phyloP scores from a whole-genome alignment of 2,113 vertebrate species.

The Tetrax tetrax region DNA sequence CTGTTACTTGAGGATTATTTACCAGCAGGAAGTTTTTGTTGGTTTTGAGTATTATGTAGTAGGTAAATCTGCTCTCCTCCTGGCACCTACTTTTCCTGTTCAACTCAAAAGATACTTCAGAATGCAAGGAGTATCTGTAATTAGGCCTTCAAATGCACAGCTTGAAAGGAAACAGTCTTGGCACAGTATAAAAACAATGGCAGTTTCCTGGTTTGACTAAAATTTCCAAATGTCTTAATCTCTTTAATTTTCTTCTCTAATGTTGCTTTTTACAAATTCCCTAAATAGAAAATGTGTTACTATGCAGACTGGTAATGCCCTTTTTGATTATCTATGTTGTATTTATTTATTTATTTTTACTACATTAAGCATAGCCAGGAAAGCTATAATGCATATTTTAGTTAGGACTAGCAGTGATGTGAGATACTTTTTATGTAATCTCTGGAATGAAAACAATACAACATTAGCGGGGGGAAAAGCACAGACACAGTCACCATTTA shows the following conservation, averaged over 20 bases:
- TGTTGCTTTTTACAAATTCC: neutral
- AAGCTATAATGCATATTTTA: neutral
- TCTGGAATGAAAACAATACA: neutral
- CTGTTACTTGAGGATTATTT: neutral
- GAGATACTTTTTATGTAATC: neutral
- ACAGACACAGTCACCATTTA: neutral
- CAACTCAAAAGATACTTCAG: neutral
- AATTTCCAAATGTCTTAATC: neutral
- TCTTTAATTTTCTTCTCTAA: neutral
- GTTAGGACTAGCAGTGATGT: neutral
- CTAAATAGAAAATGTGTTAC: neutral
- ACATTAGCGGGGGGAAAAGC: accelerated
- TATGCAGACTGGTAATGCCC: neutral
- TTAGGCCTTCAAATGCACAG: constrained; percentile 4
- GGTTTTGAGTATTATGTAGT: neutral
- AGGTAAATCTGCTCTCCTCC: neutral
- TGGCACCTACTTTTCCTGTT: constrained; percentile 4
- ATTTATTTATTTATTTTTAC: neutral
- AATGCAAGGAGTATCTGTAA: neutral
- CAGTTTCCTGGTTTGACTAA: neutral
- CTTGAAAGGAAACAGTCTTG: constrained; percentile 7
- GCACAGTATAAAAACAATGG: neutral
- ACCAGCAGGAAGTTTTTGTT: neutral
- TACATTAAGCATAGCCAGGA: neutral
- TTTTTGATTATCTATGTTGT: neutral